Evolutionary conservation across 2,797 vertebrate genomes (phyloP).

Genomic region (Micrastur ruficollis): DNA sequence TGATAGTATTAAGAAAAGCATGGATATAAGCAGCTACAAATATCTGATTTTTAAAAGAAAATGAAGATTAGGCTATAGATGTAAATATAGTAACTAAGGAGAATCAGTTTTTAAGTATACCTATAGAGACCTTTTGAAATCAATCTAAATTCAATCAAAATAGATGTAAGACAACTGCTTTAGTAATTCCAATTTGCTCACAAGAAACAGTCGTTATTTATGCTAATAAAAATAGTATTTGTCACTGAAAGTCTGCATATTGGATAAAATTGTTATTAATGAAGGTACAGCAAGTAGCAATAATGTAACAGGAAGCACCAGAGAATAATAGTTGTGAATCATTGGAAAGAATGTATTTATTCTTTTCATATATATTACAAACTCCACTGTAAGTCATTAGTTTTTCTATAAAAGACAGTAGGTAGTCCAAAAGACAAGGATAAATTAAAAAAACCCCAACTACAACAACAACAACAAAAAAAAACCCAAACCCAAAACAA

Average conservation of each 20-base stretch:
- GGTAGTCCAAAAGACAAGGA: background rate
- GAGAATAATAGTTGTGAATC: background rate
- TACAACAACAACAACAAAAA: background rate
- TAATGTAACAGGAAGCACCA: background rate
- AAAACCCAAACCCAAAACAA: background rate
- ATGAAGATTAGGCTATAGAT: background rate
- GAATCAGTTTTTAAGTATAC: background rate
- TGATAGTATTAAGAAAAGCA: background rate
- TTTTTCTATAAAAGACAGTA: background rate
- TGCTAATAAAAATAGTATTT: background rate
- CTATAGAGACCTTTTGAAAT: background rate
- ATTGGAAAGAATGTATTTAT: background rate
- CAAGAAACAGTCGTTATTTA: background rate
- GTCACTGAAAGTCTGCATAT: background rate
- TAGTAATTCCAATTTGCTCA: background rate
- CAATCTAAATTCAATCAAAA: background rate
- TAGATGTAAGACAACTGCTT: background rate
- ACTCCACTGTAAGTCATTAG: background rate
- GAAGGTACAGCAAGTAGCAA: background rate
- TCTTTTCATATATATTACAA: background rate
- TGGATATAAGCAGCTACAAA: background rate
- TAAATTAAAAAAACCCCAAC: background rate
- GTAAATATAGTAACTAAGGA: background rate
- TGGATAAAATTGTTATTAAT: background rate
- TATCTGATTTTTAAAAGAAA: background rate